phyloP scores from a whole-genome alignment of 1,140 invertebrate species.

The Drosophila equinoxialis region DNA sequence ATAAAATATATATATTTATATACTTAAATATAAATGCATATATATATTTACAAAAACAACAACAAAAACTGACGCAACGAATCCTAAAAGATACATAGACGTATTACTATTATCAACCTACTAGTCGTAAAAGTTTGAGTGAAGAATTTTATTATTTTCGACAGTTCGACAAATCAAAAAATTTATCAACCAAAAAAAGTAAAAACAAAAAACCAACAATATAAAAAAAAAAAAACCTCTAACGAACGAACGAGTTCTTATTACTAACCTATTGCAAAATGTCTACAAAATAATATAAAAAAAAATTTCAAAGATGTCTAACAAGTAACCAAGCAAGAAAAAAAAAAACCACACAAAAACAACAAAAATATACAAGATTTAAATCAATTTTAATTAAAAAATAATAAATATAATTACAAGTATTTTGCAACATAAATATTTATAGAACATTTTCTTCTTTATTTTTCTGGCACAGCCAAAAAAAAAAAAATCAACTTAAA shows the following conservation, averaged over 20 bases:
- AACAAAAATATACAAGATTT: constrained; percentile 33
- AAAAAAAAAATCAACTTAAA: constrained; percentile 34
- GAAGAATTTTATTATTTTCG: constrained; percentile 59
- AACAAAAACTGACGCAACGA: constrained; percentile 50
- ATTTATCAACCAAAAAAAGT: not conserved
- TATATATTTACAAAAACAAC: constrained; percentile 26
- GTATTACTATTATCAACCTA: constrained; percentile 63
- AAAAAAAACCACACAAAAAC: constrained; percentile 21
- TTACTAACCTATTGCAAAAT: constrained; percentile 73
- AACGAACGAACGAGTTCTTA: constrained; percentile 69
- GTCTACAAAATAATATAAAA: constrained; percentile 58
- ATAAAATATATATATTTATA: constrained; percentile 9
- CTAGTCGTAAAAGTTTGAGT: constrained; percentile 75
- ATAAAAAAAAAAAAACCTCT: constrained; percentile 22
- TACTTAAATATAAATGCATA: not conserved
- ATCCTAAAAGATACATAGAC: constrained; percentile 66
- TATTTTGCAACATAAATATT: constrained; percentile 79
- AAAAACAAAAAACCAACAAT: not conserved
- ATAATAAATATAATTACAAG: constrained; percentile 76
- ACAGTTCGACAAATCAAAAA: constrained; percentile 25
- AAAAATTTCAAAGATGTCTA: constrained; percentile 60
- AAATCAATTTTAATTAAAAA: constrained; percentile 66
- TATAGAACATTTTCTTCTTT: constrained; percentile 67
- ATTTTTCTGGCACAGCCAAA: constrained; percentile 59
- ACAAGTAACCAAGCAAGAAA: constrained; percentile 46